A percentile compares a stretch with the other conserved stretches of the same genome.
Conservation (phyloP, 2,797 vertebrate genomes). For the Huso huso region DNA sequence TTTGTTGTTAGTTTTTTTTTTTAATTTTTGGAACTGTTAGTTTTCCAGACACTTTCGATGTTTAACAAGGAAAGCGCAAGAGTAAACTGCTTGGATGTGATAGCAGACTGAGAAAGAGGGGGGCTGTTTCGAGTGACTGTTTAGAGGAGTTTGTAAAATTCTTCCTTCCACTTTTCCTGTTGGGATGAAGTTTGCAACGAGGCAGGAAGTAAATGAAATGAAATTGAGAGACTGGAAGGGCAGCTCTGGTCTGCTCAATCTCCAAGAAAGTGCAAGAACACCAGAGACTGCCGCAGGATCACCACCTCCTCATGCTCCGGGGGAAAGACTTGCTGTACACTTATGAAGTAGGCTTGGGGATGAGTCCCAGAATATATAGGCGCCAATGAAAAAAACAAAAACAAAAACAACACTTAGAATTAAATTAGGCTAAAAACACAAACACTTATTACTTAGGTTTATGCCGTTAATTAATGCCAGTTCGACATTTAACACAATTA, state of each 20-base stretch:
- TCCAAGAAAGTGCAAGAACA: slow-evolving; percentile 30
- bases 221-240: slow-evolving; percentile 44
- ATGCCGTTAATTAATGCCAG: too few relatives aligned
- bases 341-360: not conserved
- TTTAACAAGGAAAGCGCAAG: slow-evolving; percentile 12
- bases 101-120: slow-evolving; percentile 22
- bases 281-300: slow-evolving; percentile 23
- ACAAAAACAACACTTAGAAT: slow-evolving; percentile 9
- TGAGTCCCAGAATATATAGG: not conserved
- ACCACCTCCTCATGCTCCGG: slow-evolving; percentile 38
- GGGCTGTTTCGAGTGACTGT: slow-evolving; percentile 40
- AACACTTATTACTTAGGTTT: slow-evolving; percentile 9
- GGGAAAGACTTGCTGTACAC: slow-evolving; percentile 42
- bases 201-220: slow-evolving; percentile 54
- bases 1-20: not conserved
- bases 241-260: slow-evolving; percentile 41
- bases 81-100: slow-evolving; percentile 9
- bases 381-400: slow-evolving; percentile 16
- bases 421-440: too few relatives aligned
- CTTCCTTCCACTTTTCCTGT: slow-evolving; percentile 46
- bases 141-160: slow-evolving; percentile 42
- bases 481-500: too few relatives aligned
- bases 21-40: slow-evolving; percentile 6
- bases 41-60: slow-evolving; percentile 7
- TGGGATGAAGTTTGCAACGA: slow-evolving; percentile 49